Conservation (phyloP, 2,113 vertebrate genomes). For the Atherinomorus stipes region DNA sequence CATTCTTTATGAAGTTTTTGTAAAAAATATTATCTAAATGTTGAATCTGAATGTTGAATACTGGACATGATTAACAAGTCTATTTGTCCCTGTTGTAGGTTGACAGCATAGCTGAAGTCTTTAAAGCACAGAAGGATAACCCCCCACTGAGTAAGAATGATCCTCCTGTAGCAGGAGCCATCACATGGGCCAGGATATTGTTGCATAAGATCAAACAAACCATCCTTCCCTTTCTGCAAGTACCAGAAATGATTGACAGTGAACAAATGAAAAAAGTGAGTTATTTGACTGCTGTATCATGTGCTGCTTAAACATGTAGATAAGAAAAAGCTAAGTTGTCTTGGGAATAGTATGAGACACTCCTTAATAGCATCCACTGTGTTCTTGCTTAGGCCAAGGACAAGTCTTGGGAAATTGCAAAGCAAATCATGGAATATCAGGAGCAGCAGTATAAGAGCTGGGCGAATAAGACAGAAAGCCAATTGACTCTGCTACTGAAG, state of each 20-base stretch:
- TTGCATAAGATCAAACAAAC: conserved; percentile 85
- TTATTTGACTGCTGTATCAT: neutral
- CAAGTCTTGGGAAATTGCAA: conserved; percentile 84
- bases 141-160: conserved; percentile 88
- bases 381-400: conserved; percentile 83
- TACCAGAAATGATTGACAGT: conserved; percentile 82
- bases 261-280: conserved; percentile 83
- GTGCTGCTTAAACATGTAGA: neutral
- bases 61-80: neutral
- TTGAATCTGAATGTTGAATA: too few relatives aligned
- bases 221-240: conserved; percentile 87
- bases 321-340: neutral
- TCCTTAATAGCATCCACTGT: conserved; percentile 1
- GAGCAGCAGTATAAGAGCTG: conserved; percentile 83
- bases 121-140: conserved; percentile 81
- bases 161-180: conserved; percentile 90
- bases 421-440: conserved; percentile 86
- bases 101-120: conserved; percentile 83
- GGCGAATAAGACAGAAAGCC: conserved; percentile 73
- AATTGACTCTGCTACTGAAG: conserved; percentile 84
- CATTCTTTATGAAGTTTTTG: neutral
- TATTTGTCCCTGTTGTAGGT: conserved; percentile 80
- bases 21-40: too few relatives aligned
- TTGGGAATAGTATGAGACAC: neutral
- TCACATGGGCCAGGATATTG: conserved; percentile 89